Evolutionary conservation across 1,140 invertebrate species (phyloP).

Genomic region (Dendroctonus ponderosae): DNA sequence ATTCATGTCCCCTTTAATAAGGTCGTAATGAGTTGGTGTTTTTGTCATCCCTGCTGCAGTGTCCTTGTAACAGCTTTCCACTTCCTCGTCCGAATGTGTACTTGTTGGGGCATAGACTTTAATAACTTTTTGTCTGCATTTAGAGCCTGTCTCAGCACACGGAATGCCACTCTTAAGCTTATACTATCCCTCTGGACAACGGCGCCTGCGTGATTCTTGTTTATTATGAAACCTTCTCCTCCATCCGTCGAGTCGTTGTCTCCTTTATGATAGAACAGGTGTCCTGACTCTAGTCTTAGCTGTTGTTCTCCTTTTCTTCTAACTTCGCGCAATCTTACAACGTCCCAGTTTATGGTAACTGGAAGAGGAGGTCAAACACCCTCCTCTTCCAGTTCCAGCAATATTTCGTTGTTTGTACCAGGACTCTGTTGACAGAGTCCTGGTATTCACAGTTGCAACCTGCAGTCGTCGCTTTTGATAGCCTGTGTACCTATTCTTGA

Average conservation of each 20-base stretch:
- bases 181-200: not conserved
- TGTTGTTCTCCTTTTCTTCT: too few species aligned
- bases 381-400: constrained; percentile 3
- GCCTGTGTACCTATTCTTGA: too few species aligned
- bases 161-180: too few species aligned
- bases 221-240: too few species aligned
- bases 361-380: too few species aligned
- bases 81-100: too few species aligned
- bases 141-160: not conserved
- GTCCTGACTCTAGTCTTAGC: too few species aligned
- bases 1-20: not conserved
- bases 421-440: not conserved
- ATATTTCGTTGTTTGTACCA: too few species aligned
- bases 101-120: not conserved
- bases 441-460: not conserved
- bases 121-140: not conserved
- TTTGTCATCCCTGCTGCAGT: not conserved
- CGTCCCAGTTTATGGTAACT: not conserved
- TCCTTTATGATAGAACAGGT: too few species aligned
- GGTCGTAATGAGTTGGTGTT: not conserved
- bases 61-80: not conserved
- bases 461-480: not conserved
- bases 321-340: not conserved
- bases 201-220: not conserved
- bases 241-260: too few species aligned